Conservation (phyloP, 1,140 invertebrate genomes). For the Venturia canescens region DNA sequence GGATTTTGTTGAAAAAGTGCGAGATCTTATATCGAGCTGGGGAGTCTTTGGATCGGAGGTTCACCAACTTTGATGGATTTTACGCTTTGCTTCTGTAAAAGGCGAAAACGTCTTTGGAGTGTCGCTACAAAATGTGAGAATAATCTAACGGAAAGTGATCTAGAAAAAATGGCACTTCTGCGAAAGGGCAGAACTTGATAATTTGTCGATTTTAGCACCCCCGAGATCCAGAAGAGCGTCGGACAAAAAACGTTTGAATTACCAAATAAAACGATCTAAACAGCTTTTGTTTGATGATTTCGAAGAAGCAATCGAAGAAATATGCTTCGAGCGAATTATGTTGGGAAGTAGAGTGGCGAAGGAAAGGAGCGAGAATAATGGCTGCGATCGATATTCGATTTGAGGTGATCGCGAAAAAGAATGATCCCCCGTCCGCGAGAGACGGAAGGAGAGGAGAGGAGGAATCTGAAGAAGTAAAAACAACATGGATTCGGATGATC, state of each 20-base stretch:
- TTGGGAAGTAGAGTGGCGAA: not conserved
- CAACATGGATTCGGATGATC: conserved; percentile 60
- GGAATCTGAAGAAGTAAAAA: conserved; percentile 48
- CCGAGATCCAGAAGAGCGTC: too few relatives aligned
- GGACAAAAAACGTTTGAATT: not conserved
- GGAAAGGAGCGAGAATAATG: conserved; percentile 26
- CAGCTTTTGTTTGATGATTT: conserved; percentile 14
- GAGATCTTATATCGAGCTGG: not conserved
- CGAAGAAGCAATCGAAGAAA: conserved; percentile 18
- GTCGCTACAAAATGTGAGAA: too few relatives aligned
- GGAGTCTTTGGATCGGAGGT: too few relatives aligned
- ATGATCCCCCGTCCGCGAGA: conserved; percentile 18
- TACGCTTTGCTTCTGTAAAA: too few relatives aligned
- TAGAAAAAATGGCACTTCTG: too few relatives aligned
- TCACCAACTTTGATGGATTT: too few relatives aligned
- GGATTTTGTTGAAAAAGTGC: not conserved
- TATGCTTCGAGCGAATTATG: conserved; percentile 20
- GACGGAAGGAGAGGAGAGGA: conserved; percentile 31
- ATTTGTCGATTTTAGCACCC: too few relatives aligned
- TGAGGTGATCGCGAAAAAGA: conserved; percentile 31
- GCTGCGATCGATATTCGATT: conserved; percentile 35
- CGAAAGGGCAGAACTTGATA: too few relatives aligned
- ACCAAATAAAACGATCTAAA: conserved; percentile 1
- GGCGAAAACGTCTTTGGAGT: too few relatives aligned
- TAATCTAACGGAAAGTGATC: too few relatives aligned